These are phyloP conservation scores for Dicrurus megarhynchus DNA, from an alignment of 2,113 vertebrate species.

Conservation along the genomic window DNA sequence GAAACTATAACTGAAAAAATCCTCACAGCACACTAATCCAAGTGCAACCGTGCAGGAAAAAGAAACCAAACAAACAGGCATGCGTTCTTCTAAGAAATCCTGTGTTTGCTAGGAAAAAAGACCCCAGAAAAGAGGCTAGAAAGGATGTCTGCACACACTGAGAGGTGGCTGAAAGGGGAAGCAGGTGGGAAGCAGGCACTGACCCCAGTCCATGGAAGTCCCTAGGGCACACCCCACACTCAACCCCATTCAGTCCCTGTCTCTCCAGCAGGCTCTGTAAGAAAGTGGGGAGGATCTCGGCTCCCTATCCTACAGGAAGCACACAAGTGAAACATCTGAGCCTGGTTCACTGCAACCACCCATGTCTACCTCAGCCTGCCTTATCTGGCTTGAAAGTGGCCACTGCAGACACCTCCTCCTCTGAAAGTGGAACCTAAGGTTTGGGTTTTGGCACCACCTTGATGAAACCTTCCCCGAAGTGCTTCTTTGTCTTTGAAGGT, in stretches of 20 bases:
- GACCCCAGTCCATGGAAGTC: neutral
- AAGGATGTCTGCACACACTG: accelerated
- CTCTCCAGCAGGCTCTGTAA: neutral
- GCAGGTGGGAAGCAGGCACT: accelerated
- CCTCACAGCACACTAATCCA: neutral
- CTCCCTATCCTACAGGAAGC: neutral
- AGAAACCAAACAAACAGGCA: neutral
- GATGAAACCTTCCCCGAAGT: neutral
- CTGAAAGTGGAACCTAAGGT: neutral
- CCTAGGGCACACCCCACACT: neutral
- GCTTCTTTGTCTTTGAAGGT: neutral
- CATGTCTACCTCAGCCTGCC: neutral
- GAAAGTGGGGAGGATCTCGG: accelerated
- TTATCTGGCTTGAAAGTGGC: neutral
- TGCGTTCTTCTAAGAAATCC: neutral
- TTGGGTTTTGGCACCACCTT: neutral
- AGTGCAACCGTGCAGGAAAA: neutral
- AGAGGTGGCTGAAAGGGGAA: neutral
- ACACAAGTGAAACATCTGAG: neutral
- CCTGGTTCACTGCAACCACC: neutral
- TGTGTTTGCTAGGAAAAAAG: neutral
- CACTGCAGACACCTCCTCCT: neutral
- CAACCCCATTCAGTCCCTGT: neutral
- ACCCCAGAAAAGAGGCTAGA: neutral
- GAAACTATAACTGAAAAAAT: neutral